Evolutionary conservation across 2,797 vertebrate genomes (phyloP).

Genomic region (Tadarida brasiliensis): DNA sequence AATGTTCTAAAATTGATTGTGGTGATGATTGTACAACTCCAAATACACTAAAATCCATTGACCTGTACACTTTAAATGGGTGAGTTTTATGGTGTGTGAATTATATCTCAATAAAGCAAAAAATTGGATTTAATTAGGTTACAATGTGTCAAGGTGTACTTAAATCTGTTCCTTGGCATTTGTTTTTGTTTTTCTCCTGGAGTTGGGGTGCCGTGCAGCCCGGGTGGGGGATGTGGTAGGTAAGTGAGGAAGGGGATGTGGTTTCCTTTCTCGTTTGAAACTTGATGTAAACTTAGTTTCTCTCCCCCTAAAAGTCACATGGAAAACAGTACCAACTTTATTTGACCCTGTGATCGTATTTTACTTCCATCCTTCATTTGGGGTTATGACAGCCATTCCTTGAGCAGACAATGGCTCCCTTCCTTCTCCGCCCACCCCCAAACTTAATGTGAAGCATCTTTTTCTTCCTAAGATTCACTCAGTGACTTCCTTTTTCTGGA

Average conservation of each 20-base stretch:
- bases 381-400: neutral
- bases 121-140: neutral
- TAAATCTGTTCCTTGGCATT: neutral
- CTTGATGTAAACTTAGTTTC: neutral
- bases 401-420: constrained; percentile 25
- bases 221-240: fast-evolving
- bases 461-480: neutral
- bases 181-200: neutral
- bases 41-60: too few species aligned
- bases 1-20: neutral
- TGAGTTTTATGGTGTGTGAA: neutral
- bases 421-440: neutral
- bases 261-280: neutral
- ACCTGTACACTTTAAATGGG: neutral
- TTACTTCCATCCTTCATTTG: neutral
- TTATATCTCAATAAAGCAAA: neutral
- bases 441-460: neutral
- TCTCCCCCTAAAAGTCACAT: neutral
- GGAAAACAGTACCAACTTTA: neutral
- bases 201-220: neutral
- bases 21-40: too few species aligned
- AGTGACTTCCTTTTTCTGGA: constrained; percentile 49
- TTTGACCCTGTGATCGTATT: neutral
- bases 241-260: neutral
- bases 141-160: neutral